These are phyloP conservation scores for Aptenodytes patagonicus DNA, from an alignment of 2,113 vertebrate species.

Conservation along the genomic window DNA sequence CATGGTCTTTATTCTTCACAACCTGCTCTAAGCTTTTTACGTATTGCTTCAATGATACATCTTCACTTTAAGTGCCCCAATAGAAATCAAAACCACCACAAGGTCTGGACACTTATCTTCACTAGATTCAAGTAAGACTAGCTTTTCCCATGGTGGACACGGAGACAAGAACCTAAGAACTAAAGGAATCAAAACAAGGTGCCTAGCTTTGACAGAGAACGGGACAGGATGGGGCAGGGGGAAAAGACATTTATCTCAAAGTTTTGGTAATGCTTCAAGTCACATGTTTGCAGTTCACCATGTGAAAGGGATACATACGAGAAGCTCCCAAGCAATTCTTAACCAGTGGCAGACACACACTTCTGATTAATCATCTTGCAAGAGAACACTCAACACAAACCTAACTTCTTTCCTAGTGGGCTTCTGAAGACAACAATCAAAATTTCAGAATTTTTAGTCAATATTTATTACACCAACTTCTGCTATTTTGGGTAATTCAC, in stretches of 20 bases:
- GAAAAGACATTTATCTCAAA: background rate
- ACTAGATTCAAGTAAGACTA: background rate
- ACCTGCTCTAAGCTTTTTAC: background rate
- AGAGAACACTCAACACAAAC: background rate
- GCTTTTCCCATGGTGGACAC: background rate
- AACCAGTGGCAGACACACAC: background rate
- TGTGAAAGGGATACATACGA: background rate
- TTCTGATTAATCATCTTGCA: background rate
- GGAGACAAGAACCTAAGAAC: background rate
- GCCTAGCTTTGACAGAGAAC: background rate
- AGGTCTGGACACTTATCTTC: background rate
- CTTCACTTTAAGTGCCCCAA: background rate
- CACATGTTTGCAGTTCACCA: accelerated
- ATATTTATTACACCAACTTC: background rate
- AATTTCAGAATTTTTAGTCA: background rate
- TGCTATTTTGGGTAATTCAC: background rate
- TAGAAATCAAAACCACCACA: background rate
- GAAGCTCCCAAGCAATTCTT: background rate
- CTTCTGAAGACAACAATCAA: background rate
- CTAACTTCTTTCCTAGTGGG: background rate
- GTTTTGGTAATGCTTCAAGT: background rate
- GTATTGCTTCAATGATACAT: background rate
- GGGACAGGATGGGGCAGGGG: no score
- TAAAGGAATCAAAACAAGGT: background rate
- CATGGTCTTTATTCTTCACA: background rate